Evolutionary conservation across 2,797 vertebrate species (phyloP).

Genomic region (Heterohyrax brucei): DNA sequence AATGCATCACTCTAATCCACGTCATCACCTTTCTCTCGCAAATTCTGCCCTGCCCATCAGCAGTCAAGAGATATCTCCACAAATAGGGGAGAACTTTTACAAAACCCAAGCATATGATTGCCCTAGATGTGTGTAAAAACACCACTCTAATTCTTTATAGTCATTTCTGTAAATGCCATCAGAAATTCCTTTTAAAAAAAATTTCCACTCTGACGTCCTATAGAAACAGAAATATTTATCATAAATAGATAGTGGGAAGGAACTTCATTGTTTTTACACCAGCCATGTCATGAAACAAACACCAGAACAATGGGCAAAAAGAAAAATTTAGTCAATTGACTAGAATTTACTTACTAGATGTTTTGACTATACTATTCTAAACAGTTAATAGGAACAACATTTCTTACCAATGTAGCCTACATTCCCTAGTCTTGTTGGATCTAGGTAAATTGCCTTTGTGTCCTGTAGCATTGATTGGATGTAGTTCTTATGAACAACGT

Average conservation of each 20-base stretch:
- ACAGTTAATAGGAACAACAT: background rate
- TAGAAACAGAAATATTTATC: slow-evolving; percentile 40
- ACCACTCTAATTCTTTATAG: background rate
- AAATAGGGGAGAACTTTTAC: slow-evolving; percentile 50
- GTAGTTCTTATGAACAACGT: background rate
- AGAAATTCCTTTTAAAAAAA: slow-evolving; percentile 48
- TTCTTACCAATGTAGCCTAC: slow-evolving; percentile 6
- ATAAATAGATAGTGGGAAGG: slow-evolving; percentile 6
- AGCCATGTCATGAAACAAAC: slow-evolving; percentile 53
- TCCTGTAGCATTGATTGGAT: background rate
- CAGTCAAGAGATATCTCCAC: slow-evolving; percentile 36
- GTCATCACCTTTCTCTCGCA: slow-evolving; percentile 29
- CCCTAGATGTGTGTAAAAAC: background rate
- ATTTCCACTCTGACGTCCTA: slow-evolving; percentile 37
- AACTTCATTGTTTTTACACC: slow-evolving; percentile 29
- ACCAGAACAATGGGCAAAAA: slow-evolving; percentile 15
- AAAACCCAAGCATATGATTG: background rate
- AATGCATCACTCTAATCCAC: background rate
- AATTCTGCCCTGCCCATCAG: background rate
- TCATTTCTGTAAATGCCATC: slow-evolving; percentile 4
- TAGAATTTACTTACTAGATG: slow-evolving; percentile 20
- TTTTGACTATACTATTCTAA: slow-evolving; percentile 54
- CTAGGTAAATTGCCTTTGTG: background rate
- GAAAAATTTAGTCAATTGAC: slow-evolving; percentile 37
- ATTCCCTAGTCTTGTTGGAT: background rate